A percentile compares a stretch with the other conserved stretches of the same genome.
phyloP scores from a whole-genome alignment of 2,113 vertebrate species.

The Oceanites oceanicus region DNA sequence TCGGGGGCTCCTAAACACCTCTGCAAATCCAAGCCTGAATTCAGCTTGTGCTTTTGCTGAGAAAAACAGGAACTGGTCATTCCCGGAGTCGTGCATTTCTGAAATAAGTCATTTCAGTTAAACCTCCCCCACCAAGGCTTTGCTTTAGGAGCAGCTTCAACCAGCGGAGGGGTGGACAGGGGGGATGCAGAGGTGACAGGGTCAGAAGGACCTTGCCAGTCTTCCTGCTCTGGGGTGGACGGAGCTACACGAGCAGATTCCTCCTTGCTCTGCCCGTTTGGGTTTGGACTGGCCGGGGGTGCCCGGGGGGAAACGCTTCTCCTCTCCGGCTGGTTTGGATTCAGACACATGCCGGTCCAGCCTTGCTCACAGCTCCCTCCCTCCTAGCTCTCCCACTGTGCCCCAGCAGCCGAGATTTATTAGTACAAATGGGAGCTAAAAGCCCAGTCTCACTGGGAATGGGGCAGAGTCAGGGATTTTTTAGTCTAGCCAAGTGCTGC shows the following conservation, averaged over 20 bases:
- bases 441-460: neutral
- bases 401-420: neutral
- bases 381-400: neutral
- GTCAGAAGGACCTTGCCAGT: fast-evolving
- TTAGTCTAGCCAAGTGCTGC: neutral
- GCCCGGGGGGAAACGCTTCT: fast-evolving
- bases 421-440: neutral
- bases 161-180: fast-evolving
- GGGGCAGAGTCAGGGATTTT: neutral
- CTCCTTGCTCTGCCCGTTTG: neutral
- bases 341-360: neutral
- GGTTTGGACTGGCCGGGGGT: neutral
- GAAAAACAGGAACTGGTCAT: neutral
- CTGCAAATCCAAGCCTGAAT: neutral
- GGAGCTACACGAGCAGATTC: neutral
- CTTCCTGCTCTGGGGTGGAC: neutral
- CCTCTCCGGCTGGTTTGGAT: neutral
- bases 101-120: neutral
- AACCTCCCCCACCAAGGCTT: neutral
- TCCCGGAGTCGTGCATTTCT: fast-evolving
- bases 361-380: neutral
- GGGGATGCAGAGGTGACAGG: neutral
- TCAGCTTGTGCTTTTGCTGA: neutral
- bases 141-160: neutral
- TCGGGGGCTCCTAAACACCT: neutral